Evolutionary conservation across 2,888 invertebrate genomes (phyloP), one percentile per base, ranked within the genome.

Genomic region (Lasioglossum villosulum): DNA sequence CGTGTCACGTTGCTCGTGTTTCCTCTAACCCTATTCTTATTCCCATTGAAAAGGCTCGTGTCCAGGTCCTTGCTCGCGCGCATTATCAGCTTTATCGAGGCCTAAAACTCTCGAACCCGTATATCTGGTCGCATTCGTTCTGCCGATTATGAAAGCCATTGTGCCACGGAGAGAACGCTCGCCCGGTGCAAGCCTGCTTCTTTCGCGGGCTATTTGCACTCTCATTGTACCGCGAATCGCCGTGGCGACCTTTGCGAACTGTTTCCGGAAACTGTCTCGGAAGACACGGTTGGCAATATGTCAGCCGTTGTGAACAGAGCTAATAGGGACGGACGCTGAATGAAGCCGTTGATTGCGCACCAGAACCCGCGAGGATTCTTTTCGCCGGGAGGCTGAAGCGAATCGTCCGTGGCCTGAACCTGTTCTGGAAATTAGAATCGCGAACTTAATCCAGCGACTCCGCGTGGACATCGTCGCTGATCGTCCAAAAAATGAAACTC

Each of bases 71-170:
- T 5, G 34, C 2, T 14, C 34, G 48, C n/a, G 37, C n/a, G 14
- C 72, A 84, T 79, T 86, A 88, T 88, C 87, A 76, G 79, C 27
- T 52, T 70, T 77, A 88, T 88, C 88, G 76, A 10, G 70, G 48
- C 52, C 74, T 70, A 86, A 83, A 84, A 83, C 80, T 68, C 77
- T 52, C 52, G 71, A 48, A 56, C 78, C n/a, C 48, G 78, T 72
- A 80, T 79, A 82, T 86, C 82, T 77, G 66, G 75, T 86, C 83
- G 74, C 74, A 23, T 89, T 84, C 81, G 83, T 82, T 75, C 80
- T 37, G 75, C 63, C 75, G 84, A 88, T 90, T 88, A 86, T 79
- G 86, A 74, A 73, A 81, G 63, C 78, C 73, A 86, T 89, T 90
- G 84, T 90, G 59, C 72, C 16, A 72, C 70, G 48, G 66, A 56